Conservation (phyloP, 2,797 vertebrate species). For the Tenualosa ilisha region DNA sequence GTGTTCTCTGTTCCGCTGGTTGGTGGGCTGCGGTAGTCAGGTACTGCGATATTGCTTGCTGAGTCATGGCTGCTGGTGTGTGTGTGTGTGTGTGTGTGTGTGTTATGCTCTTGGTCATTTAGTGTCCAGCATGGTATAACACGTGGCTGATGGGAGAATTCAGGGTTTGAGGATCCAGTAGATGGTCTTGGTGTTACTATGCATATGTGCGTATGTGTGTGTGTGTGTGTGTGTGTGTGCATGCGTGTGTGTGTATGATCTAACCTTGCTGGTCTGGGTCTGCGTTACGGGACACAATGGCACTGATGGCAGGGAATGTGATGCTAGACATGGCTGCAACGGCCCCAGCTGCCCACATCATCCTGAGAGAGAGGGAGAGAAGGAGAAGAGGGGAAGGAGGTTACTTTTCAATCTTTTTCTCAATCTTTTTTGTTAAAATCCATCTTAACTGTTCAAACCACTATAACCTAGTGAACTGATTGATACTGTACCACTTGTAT, state of each 20-base stretch:
- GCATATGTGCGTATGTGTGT: too few relatives aligned
- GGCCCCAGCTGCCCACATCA: conserved; percentile 93
- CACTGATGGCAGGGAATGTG: conserved; percentile 91
- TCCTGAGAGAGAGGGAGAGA: conserved; percentile 68
- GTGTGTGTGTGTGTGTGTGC: too few relatives aligned
- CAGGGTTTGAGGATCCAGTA: too few relatives aligned
- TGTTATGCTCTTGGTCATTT: too few relatives aligned
- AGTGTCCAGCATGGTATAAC: too few relatives aligned
- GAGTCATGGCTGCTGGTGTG: neutral
- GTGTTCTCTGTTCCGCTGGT: neutral
- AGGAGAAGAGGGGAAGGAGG: neutral
- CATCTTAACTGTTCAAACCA: too few relatives aligned
- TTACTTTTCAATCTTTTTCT: too few relatives aligned
- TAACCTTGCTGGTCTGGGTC: conserved; percentile 91
- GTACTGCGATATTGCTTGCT: too few relatives aligned
- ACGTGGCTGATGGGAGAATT: too few relatives aligned
- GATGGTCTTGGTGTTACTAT: too few relatives aligned
- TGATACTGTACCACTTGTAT: neutral
- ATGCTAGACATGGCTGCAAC: conserved; percentile 94
- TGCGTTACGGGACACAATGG: conserved; percentile 89
- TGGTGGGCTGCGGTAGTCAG: neutral
- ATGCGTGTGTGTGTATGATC: conserved; percentile 14
- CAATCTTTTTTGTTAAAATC: too few relatives aligned
- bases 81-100: neutral
- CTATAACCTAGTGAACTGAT: too few relatives aligned